These are phyloP conservation scores for Cynopterus brachyotis DNA, from an alignment of 2,113 vertebrate genomes.

Conservation along the genomic window DNA sequence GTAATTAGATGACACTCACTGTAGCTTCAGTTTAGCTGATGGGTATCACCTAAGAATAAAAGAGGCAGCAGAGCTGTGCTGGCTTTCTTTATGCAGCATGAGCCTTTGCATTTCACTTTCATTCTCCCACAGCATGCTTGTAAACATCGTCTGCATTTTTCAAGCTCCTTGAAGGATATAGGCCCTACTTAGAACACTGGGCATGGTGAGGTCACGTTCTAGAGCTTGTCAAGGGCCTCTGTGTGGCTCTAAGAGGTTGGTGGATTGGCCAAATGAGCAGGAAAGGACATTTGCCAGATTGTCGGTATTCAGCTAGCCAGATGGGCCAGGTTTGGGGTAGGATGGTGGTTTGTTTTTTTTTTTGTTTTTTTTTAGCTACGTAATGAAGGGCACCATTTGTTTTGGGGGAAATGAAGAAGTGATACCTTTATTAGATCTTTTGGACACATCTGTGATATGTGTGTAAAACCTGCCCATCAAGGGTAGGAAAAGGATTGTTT, in stretches of 20 bases:
- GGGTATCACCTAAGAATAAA: background rate
- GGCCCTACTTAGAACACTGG: background rate
- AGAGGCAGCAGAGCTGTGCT: background rate
- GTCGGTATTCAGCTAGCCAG: background rate
- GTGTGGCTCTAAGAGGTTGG: background rate
- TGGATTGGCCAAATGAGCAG: background rate
- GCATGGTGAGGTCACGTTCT: background rate
- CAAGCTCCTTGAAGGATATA: background rate
- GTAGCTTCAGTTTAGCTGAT: background rate
- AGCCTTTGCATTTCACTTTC: background rate
- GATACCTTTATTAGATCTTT: conserved; percentile 1
- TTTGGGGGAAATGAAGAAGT: conserved; percentile 2
- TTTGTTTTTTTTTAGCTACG: background rate
- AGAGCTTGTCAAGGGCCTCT: background rate
- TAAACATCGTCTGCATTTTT: background rate
- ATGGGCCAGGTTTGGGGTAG: background rate
- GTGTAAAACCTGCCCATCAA: background rate
- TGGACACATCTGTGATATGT: background rate
- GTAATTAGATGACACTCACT: background rate
- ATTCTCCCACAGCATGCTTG: too few species aligned
- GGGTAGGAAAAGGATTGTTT: background rate
- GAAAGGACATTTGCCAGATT: background rate
- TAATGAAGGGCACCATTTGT: background rate
- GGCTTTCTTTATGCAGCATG: background rate
- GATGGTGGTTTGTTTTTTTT: too few species aligned